A percentile compares a stretch with the other conserved stretches of the same genome.
Evolutionary conservation across 2,888 invertebrate genomes (phyloP).

Genomic region (Catocala sponsa): DNA sequence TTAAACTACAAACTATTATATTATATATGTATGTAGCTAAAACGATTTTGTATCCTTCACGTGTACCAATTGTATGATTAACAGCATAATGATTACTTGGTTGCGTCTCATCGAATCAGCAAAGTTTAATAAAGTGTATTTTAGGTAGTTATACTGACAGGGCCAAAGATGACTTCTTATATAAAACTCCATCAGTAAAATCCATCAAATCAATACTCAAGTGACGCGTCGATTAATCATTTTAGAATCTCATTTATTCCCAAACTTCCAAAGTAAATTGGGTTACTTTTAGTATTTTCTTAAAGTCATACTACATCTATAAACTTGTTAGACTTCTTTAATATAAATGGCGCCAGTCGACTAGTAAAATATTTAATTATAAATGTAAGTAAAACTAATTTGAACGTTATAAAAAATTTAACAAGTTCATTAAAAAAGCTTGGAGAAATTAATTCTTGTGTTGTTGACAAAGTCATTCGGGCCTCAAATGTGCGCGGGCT

Average conservation of each 20-base stretch:
- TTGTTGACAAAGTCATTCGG: constrained; percentile 60
- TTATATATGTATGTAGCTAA: too few species aligned
- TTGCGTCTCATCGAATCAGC: too few species aligned
- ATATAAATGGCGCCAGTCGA: constrained; percentile 19
- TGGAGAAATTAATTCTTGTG: constrained; percentile 43
- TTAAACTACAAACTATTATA: not conserved
- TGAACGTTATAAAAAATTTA: constrained; percentile 34
- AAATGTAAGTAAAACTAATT: constrained; percentile 34
- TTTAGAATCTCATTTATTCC: constrained; percentile 11
- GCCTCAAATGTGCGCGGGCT: constrained; percentile 66
- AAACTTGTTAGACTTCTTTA: not conserved
- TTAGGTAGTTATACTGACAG: not conserved
- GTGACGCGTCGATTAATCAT: constrained; percentile 11
- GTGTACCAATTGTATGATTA: too few species aligned
- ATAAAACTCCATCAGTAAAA: constrained; percentile 2
- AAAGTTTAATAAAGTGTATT: too few species aligned
- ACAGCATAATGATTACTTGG: too few species aligned
- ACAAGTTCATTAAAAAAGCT: constrained; percentile 40
- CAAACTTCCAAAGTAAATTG: constrained; percentile 11
- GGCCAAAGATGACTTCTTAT: too few species aligned
- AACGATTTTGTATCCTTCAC: too few species aligned
- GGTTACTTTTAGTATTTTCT: constrained; percentile 3
- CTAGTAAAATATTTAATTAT: constrained; percentile 25
- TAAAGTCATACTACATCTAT: not conserved
- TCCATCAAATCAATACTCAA: constrained; percentile 7